Conservation (phyloP, 2,888 invertebrate genomes). For the Gortyna flavago region DNA sequence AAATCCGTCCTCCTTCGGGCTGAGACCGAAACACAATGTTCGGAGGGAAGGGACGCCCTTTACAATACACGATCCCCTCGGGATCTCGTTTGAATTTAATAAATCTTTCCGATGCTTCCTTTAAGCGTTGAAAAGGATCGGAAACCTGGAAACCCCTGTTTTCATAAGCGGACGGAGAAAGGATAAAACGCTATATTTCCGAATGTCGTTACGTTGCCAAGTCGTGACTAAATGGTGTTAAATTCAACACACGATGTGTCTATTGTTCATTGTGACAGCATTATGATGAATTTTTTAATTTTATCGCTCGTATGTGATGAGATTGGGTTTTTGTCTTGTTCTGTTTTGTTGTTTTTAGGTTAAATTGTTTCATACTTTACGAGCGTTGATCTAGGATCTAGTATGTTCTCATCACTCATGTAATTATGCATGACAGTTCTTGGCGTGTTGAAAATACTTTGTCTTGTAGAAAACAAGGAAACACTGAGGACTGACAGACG, state of each 20-base stretch:
- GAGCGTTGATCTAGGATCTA: background rate
- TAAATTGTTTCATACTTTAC: background rate
- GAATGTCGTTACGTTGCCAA: conserved; percentile 61
- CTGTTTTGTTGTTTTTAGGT: conserved; percentile 1
- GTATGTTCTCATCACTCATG: background rate
- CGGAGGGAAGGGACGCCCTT: conserved; percentile 50
- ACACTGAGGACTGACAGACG: background rate
- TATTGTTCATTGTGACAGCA: conserved; percentile 53
- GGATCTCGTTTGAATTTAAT: conserved; percentile 76
- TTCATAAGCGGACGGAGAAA: conserved; percentile 74
- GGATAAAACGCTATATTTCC: conserved; percentile 79
- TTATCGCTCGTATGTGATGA: conserved; percentile 50
- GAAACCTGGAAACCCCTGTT: conserved; percentile 75
- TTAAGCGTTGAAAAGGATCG: conserved; percentile 72
- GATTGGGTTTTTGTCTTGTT: conserved; percentile 37
- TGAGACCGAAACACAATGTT: conserved; percentile 43
- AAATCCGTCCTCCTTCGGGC: conserved; percentile 42
- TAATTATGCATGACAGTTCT: background rate
- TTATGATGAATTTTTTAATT: conserved; percentile 61
- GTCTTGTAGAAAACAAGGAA: background rate
- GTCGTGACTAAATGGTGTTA: conserved; percentile 68
- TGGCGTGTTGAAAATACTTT: background rate
- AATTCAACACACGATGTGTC: conserved; percentile 66
- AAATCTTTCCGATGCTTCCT: conserved; percentile 80
- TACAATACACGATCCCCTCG: conserved; percentile 66